Evolutionary conservation across 2,113 vertebrate species (phyloP).

Genomic region (Peromyscus californicus): DNA sequence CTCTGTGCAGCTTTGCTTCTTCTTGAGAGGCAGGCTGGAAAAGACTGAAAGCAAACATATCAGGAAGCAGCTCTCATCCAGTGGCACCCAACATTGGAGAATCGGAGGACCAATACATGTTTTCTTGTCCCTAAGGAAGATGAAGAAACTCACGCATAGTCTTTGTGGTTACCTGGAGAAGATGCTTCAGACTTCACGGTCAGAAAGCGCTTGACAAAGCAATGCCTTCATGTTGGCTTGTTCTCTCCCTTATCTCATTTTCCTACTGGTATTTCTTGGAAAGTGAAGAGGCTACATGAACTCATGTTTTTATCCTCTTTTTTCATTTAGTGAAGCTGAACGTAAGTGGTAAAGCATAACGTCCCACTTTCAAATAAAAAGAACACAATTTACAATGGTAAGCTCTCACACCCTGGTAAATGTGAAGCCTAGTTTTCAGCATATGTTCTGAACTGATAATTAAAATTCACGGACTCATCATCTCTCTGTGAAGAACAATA

Average conservation of each 20-base stretch:
- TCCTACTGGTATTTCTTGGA: neutral
- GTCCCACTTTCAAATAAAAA: neutral
- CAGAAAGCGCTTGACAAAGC: neutral
- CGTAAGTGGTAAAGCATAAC: neutral
- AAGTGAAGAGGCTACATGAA: neutral
- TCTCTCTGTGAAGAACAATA: neutral
- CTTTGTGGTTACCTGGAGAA: neutral
- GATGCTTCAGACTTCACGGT: neutral
- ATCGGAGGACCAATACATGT: too few species aligned
- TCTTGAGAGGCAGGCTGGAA: neutral
- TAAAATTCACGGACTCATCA: neutral
- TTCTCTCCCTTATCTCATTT: neutral
- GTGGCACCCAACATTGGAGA: neutral
- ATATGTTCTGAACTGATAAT: neutral
- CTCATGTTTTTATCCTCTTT: neutral
- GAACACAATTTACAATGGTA: neutral
- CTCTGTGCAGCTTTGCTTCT: too few species aligned
- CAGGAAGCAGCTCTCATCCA: neutral
- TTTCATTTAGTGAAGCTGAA: neutral
- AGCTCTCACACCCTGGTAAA: neutral
- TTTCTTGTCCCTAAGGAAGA: neutral
- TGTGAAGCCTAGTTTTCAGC: neutral
- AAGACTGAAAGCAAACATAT: neutral
- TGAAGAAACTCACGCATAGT: neutral
- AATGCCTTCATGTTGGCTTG: rapidly evolving